Conservation (phyloP, 2,113 vertebrate species). For the Hyperopisus bebe region DNA sequence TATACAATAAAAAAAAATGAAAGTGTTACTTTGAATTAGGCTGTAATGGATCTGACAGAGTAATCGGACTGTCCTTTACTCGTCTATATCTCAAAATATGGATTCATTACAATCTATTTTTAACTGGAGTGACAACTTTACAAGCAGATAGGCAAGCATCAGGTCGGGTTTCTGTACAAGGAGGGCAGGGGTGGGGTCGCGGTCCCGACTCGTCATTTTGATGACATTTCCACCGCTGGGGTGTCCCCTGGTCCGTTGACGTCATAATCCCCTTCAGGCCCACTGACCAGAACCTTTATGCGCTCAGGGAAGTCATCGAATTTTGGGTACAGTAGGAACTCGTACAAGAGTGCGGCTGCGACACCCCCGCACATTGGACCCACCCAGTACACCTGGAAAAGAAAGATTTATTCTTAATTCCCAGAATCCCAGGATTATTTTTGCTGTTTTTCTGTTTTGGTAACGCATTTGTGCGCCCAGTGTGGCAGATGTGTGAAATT, state of each 20-base stretch:
- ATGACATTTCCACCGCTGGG: slow-evolving; percentile 55
- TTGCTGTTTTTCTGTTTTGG: not conserved
- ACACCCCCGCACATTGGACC: slow-evolving; percentile 67
- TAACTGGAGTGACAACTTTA: slow-evolving; percentile 26
- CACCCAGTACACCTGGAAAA: slow-evolving; percentile 67
- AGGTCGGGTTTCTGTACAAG: slow-evolving; percentile 21
- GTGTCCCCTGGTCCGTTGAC: slow-evolving; percentile 54
- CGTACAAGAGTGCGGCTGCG: slow-evolving; percentile 73
- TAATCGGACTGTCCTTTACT: not conserved
- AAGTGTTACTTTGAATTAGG: slow-evolving; percentile 21
- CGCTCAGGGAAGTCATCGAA: slow-evolving; percentile 76
- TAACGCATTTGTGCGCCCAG: not conserved
- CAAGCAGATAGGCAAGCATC: slow-evolving; percentile 41
- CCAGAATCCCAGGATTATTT: not conserved
- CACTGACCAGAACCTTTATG: slow-evolving; percentile 80
- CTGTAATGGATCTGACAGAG: slow-evolving; percentile 21
- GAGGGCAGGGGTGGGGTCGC: not conserved
- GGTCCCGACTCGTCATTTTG: slow-evolving; percentile 46
- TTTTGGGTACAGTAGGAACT: slow-evolving; percentile 83
- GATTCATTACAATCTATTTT: slow-evolving; percentile 9
- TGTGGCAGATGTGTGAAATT: not conserved
- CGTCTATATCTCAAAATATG: not conserved
- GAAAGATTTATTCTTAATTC: not conserved
- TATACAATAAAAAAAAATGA: slow-evolving; percentile 13
- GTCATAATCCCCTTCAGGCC: slow-evolving; percentile 72